These are phyloP conservation scores for Tamandua tetradactyla DNA, from an alignment of 2,797 vertebrate genomes.

Conservation along the genomic window DNA sequence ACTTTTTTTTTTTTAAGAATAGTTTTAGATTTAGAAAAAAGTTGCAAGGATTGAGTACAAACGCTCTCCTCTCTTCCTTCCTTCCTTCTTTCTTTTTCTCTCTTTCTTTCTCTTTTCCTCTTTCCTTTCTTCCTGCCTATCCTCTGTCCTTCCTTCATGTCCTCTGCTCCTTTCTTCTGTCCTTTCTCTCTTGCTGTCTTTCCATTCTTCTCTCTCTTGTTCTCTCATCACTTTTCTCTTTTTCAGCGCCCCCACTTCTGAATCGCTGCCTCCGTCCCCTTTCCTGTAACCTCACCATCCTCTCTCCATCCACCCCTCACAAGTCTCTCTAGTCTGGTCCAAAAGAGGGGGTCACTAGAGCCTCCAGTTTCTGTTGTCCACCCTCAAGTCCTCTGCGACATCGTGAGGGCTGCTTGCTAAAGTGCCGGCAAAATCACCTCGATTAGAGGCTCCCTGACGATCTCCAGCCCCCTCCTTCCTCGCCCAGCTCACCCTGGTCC, in stretches of 20 bases:
- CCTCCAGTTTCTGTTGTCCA: background rate
- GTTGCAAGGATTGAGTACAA: background rate
- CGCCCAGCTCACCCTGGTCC: no score
- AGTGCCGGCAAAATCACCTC: background rate
- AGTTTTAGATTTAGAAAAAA: background rate
- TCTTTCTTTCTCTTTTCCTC: no score
- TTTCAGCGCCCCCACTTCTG: background rate
- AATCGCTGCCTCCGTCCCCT: accelerated
- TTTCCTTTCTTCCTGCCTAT: background rate
- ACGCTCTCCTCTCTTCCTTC: no score
- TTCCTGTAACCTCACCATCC: background rate
- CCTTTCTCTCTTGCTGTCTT: background rate
- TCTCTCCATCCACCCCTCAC: background rate
- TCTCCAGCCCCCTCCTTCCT: background rate
- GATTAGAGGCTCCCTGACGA: background rate
- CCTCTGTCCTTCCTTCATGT: background rate
- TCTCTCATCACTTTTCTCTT: background rate
- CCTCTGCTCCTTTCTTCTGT: no score
- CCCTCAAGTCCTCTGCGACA: background rate
- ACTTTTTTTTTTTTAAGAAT: background rate
- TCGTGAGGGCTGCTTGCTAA: background rate
- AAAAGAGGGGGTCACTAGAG: background rate
- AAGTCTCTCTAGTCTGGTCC: background rate
- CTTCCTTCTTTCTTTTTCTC: background rate
- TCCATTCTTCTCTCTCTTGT: background rate